phyloP scores from a whole-genome alignment of 30 jellyfish, hydroid and myxozoan genomes.

The Pelagia noctiluca region DNA sequence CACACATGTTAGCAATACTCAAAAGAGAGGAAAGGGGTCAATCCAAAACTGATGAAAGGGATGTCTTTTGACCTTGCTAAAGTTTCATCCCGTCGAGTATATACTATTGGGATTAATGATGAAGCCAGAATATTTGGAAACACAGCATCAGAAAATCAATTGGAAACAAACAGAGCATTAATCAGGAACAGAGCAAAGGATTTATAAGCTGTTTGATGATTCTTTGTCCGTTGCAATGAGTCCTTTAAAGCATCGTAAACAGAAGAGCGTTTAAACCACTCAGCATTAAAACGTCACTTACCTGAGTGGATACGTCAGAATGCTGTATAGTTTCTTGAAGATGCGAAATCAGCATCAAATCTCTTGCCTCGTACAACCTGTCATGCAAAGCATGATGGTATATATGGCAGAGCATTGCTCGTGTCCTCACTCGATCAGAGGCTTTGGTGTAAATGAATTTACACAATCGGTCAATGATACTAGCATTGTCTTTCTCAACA shows the following conservation, averaged over 20 bases:
- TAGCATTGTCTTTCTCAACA: conserved; percentile 68
- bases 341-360: conserved; percentile 94
- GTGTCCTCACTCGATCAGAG: conserved; percentile 95
- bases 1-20: not conserved
- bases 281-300: not conserved
- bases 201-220: no score
- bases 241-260: not conserved
- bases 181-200: no score
- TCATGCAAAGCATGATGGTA: conserved; percentile 99
- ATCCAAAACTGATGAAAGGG: no score
- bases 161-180: no score
- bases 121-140: no score
- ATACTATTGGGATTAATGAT: no score
- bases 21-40: no score
- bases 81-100: no score
- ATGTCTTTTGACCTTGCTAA: no score
- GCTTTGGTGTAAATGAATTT: conserved; percentile 92
- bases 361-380: conserved; percentile 98
- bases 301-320: conserved; percentile 99
- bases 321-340: conserved; percentile 95
- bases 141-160: no score
- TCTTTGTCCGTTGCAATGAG: no score
- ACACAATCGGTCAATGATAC: conserved; percentile 79
- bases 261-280: not conserved
- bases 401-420: conserved; percentile 98